phyloP scores from a whole-genome alignment of 2,797 vertebrate genomes.

The Lycodopsis pacificus region DNA sequence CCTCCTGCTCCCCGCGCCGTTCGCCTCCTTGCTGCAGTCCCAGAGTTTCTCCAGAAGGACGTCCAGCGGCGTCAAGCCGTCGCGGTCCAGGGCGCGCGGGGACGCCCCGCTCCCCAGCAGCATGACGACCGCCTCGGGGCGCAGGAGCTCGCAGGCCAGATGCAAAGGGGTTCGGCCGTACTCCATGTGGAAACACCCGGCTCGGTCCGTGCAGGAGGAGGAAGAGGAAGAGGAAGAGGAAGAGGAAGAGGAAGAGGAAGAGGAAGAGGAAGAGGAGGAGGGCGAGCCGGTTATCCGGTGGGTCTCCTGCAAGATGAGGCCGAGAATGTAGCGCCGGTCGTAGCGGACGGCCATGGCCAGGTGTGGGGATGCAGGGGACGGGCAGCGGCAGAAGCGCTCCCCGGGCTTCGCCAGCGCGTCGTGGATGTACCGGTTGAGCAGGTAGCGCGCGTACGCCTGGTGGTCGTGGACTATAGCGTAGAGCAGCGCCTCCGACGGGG shows the following conservation, averaged over 20 bases:
- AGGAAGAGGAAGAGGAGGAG: not conserved
- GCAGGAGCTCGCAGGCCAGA: constrained; percentile 89
- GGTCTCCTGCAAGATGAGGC: constrained; percentile 86
- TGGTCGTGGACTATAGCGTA: constrained; percentile 93
- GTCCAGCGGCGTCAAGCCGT: constrained; percentile 88
- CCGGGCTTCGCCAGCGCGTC: constrained; percentile 89
- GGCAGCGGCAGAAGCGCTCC: constrained; percentile 87
- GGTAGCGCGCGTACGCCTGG: constrained; percentile 87
- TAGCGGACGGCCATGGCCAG: constrained; percentile 89
- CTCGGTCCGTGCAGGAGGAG: constrained; percentile 78
- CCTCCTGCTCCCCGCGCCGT: constrained; percentile 76
- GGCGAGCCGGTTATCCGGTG: constrained; percentile 80
- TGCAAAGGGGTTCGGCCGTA: constrained; percentile 89
- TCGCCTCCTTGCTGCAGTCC: constrained; percentile 72
- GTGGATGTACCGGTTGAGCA: constrained; percentile 85
- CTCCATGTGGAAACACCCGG: constrained; percentile 83
- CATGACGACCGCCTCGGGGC: constrained; percentile 86
- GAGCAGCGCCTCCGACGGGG: constrained; percentile 90
- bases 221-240: too few relatives aligned
- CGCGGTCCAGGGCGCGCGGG: constrained; percentile 84
- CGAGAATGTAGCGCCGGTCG: constrained; percentile 87
- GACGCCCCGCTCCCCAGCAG: constrained; percentile 88
- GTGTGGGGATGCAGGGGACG: constrained; percentile 87
- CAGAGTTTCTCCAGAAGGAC: constrained; percentile 87
- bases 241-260: not conserved